Conservation (phyloP, 1,140 invertebrate species). For the Drosophila serrata region DNA sequence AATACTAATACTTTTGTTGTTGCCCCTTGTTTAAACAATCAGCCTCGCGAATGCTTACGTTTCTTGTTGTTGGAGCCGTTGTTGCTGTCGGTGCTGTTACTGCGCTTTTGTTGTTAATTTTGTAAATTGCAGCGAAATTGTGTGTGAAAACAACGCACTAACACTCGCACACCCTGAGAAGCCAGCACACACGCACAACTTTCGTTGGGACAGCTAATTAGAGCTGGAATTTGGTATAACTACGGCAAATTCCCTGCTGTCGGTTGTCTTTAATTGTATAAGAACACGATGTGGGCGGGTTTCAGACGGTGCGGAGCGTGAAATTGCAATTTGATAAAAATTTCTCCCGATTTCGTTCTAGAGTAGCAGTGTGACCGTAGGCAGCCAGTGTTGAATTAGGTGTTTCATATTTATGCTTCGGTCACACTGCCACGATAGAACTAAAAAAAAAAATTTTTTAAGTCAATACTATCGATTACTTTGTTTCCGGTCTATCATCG, state of each 20-base stretch:
- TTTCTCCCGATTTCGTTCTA: conserved; percentile 63
- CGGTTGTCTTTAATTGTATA: conserved; percentile 15
- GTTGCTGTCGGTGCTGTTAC: conserved; percentile 32
- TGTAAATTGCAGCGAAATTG: conserved; percentile 56
- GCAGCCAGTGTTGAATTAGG: neutral
- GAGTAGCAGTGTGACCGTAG: conserved; percentile 6
- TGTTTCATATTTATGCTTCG: neutral
- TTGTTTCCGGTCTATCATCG: neutral
- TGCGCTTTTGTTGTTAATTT: conserved; percentile 50
- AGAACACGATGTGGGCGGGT: neutral
- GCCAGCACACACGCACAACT: conserved; percentile 10
- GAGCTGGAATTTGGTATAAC: conserved; percentile 9
- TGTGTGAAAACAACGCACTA: conserved; percentile 59
- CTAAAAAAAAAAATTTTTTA: neutral
- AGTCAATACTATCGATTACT: neutral
- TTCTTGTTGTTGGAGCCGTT: conserved; percentile 22
- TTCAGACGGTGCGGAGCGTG: conserved; percentile 11
- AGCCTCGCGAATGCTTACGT: conserved; percentile 54
- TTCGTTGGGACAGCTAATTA: conserved; percentile 26
- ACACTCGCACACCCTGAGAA: conserved; percentile 21
- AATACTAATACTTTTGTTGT: conserved; percentile 3
- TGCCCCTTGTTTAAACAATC: conserved; percentile 16
- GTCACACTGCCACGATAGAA: neutral
- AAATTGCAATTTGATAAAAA: conserved; percentile 60
- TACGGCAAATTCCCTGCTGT: neutral